A percentile compares a stretch with the other conserved stretches of the same genome.
These are phyloP conservation scores for Falco rusticolus DNA, from an alignment of 2,797 vertebrate species.

Conservation along the genomic window DNA sequence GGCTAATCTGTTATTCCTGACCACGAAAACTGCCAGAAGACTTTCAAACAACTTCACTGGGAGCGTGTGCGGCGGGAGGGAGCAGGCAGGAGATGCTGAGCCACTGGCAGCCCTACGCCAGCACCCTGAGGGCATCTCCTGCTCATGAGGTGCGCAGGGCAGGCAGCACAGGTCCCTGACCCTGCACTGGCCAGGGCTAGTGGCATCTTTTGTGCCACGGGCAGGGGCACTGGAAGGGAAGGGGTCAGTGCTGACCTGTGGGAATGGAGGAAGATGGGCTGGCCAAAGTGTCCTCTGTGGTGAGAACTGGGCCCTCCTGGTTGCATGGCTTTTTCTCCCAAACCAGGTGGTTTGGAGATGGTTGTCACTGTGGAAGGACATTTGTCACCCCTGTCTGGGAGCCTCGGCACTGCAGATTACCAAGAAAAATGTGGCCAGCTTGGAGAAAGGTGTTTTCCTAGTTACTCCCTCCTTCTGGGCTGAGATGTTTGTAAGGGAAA, in stretches of 20 bases:
- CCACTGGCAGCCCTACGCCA: background rate
- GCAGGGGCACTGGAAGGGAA: rapidly evolving
- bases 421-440: background rate
- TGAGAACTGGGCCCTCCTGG: background rate
- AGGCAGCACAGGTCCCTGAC: background rate
- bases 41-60: conserved; percentile 87
- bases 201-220: background rate
- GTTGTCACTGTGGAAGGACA: background rate
- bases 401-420: background rate
- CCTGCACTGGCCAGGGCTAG: rapidly evolving
- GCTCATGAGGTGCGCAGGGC: rapidly evolving
- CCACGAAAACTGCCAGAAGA: conserved; percentile 85
- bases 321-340: background rate
- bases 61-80: conserved; percentile 54
- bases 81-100: background rate
- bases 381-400: background rate
- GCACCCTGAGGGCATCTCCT: background rate
- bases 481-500: background rate
- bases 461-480: background rate
- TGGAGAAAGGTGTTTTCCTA: background rate
- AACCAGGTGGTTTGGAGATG: background rate
- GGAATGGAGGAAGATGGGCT: background rate
- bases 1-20: conserved; percentile 91
- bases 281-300: background rate
- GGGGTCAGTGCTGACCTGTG: background rate